phyloP scores from a whole-genome alignment of 2,888 invertebrate genomes.

The Elysia crispata region DNA sequence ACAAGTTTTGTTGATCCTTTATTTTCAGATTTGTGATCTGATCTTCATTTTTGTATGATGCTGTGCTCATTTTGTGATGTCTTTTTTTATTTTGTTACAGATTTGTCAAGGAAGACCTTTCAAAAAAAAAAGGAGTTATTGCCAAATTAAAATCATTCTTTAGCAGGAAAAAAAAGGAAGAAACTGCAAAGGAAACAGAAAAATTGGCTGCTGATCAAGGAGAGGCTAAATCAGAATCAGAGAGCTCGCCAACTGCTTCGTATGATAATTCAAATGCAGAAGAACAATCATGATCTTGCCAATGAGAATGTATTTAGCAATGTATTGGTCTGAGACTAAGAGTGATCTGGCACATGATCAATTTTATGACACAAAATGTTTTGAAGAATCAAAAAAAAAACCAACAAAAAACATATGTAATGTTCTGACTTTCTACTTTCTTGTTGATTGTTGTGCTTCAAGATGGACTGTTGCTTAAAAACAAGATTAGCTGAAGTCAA shows the following conservation, averaged over 20 bases:
- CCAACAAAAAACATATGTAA: no score
- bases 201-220: background rate
- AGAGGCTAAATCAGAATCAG: background rate
- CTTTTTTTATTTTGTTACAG: constrained; percentile 17
- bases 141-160: constrained; percentile 64
- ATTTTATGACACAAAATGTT: no score
- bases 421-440: no score
- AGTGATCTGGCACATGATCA: no score
- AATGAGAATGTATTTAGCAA: no score
- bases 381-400: no score
- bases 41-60: background rate
- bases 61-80: background rate
- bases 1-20: background rate
- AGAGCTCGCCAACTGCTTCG: background rate
- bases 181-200: background rate
- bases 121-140: constrained; percentile 63
- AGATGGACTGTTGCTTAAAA: no score
- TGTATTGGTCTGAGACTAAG: no score
- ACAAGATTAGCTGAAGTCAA: no score
- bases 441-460: no score
- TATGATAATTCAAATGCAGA: background rate
- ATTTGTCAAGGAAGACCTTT: constrained; percentile 64
- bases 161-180: constrained; percentile 42
- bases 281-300: no score
- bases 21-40: background rate